Evolutionary conservation across 2,797 vertebrate species (phyloP), one percentile per base, ranked within the genome.

Genomic region (Phoeniculus purpureus): DNA sequence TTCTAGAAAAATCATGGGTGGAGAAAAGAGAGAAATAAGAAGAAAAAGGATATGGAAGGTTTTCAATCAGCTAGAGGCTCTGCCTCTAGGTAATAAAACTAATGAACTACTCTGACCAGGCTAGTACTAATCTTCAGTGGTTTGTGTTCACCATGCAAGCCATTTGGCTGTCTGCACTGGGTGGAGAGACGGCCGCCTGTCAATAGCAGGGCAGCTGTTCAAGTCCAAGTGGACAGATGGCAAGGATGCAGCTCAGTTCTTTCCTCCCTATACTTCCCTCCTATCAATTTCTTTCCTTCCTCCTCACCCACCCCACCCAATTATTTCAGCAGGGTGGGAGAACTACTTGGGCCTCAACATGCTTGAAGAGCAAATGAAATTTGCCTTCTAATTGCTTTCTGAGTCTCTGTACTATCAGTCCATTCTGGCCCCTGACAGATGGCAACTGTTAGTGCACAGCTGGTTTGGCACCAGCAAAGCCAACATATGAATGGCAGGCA

Each of bases 401-500:
- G 27, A 73, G 21, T 15, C 27, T 81, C 58, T 31, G 55, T 16
- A 21, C 17, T 4, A 64, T 48, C 79, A 74, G 72, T 71, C 47
- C 75, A 66, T 47, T 71, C 72, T 73, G 58, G 31, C 5, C 22
- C 29, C 55, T 65, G 76, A 54, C 85, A 76, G 83, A 91, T 34
- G 80, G 92, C 45, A 78, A 59, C 82, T 90, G 83, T 85, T 90
- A 71, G 10, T 21, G 56, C 84, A 94, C 95, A 96, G 84, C 91
- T 93, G 93, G 32, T 45, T 86, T 34, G 70, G 70, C 51, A 73
- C 12, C 1, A 1, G 73, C 60, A 78, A 48, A 8, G 10, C 50
- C 7, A 1, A 60, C 1, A 4, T 59, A 60, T 32, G 54, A 82
- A 64, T 1, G 4, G 74, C 80, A 82, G 54, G 80, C 85, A 86